Conservation (phyloP, 2,888 invertebrate genomes). For the Campoletis raptor region DNA sequence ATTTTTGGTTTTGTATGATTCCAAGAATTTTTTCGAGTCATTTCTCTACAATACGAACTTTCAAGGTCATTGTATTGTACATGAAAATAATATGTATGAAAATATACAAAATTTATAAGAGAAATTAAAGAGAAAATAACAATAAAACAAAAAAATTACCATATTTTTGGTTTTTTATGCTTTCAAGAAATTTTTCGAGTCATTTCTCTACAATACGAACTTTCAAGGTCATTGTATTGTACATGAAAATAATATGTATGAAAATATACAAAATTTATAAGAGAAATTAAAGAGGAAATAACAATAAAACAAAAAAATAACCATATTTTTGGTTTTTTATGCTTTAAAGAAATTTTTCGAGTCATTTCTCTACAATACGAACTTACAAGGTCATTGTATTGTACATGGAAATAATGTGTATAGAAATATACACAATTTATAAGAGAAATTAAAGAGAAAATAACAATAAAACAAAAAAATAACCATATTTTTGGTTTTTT, state of each 20-base stretch:
- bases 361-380: background rate
- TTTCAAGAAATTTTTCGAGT: background rate
- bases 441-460: too few species aligned
- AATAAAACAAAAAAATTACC: too few species aligned
- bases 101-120: slow-evolving; percentile 21
- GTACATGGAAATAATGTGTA: background rate
- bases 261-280: slow-evolving; percentile 13
- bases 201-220: background rate
- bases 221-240: background rate
- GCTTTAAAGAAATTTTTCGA: background rate
- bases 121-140: background rate
- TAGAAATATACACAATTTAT: slow-evolving; percentile 4
- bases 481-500: background rate
- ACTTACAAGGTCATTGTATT: background rate
- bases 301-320: background rate
- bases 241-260: background rate
- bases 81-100: background rate
- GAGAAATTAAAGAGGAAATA: background rate
- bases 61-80: background rate
- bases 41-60: background rate
- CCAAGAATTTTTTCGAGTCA: background rate
- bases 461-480: too few species aligned
- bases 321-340: background rate
- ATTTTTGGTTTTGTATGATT: background rate
- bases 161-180: background rate